Evolutionary conservation across 2,113 vertebrate genomes (phyloP).

Genomic region (Limnothrissa miodon): DNA sequence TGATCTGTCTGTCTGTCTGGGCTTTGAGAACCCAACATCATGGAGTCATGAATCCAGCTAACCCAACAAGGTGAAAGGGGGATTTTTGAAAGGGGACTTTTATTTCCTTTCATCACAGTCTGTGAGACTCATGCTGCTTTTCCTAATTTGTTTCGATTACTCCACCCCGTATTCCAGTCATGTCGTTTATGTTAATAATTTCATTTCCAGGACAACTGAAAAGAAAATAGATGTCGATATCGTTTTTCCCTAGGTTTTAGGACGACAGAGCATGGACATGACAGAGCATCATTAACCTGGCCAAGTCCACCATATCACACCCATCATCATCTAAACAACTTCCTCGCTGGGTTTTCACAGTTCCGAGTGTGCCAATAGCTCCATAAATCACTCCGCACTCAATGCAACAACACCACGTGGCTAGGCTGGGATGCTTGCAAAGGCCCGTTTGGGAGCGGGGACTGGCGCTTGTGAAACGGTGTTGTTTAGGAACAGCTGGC

Average conservation of each 20-base stretch:
- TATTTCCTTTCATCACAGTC: background rate
- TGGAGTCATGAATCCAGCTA: too few species aligned
- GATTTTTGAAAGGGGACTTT: background rate
- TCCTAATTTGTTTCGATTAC: background rate
- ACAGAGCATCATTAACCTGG: background rate
- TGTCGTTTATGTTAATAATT: background rate
- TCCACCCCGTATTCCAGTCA: background rate
- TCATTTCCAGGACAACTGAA: background rate
- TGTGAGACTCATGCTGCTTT: background rate
- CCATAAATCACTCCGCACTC: background rate
- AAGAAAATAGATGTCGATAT: background rate
- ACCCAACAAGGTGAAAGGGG: too few species aligned
- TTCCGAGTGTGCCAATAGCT: background rate
- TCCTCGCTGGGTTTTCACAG: background rate
- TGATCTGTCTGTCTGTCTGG: too few species aligned
- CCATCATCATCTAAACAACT: constrained; percentile 4
- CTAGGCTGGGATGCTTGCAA: background rate
- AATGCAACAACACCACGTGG: background rate
- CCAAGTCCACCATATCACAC: background rate
- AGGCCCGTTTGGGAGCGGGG: background rate
- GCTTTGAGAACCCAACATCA: too few species aligned
- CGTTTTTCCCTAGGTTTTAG: too few species aligned
- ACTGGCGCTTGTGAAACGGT: background rate
- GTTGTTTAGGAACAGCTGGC: background rate
- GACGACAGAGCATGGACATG: background rate